These are phyloP conservation scores for Siderastrea radians DNA, from an alignment of 92 coral and sea anemone genomes.

Conservation along the genomic window DNA sequence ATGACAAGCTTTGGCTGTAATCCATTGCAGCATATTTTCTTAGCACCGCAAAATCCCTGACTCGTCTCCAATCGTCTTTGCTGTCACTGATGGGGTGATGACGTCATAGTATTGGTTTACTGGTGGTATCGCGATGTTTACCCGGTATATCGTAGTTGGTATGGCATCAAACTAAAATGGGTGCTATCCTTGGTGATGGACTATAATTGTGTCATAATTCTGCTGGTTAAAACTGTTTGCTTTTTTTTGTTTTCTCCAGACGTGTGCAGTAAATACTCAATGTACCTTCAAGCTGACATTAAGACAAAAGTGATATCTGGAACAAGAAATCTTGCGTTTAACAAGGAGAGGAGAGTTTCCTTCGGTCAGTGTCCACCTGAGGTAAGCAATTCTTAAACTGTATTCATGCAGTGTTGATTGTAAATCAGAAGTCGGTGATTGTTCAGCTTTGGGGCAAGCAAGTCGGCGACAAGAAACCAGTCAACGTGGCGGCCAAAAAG, in stretches of 20 bases:
- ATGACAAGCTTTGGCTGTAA: background rate
- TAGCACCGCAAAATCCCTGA: no score
- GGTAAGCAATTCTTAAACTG: slow-evolving; percentile 48
- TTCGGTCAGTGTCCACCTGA: slow-evolving; percentile 84
- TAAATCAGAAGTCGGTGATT: slow-evolving; percentile 72
- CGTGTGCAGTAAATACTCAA: slow-evolving; percentile 85
- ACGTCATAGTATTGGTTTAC: no score
- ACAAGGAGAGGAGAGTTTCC: slow-evolving; percentile 84
- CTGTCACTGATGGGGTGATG: no score
- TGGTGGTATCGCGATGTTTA: no score
- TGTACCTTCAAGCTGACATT: slow-evolving; percentile 80
- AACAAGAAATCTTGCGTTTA: slow-evolving; percentile 93
- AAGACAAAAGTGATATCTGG: slow-evolving; percentile 83
- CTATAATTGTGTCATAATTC: background rate
- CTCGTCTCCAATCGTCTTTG: no score
- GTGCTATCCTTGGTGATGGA: no score
- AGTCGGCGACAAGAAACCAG: slow-evolving; percentile 80
- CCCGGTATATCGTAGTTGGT: no score
- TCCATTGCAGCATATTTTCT: no score
- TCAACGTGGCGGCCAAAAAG: slow-evolving; percentile 86
- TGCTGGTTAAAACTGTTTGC: no score
- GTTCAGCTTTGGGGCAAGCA: slow-evolving; percentile 95
- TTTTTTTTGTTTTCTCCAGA: background rate
- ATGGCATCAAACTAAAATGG: no score
- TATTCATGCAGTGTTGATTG: no score